A percentile compares a stretch with the other conserved stretches of the same genome.
Conservation (phyloP, 2,888 invertebrate genomes). For the Diaphora mendica region DNA sequence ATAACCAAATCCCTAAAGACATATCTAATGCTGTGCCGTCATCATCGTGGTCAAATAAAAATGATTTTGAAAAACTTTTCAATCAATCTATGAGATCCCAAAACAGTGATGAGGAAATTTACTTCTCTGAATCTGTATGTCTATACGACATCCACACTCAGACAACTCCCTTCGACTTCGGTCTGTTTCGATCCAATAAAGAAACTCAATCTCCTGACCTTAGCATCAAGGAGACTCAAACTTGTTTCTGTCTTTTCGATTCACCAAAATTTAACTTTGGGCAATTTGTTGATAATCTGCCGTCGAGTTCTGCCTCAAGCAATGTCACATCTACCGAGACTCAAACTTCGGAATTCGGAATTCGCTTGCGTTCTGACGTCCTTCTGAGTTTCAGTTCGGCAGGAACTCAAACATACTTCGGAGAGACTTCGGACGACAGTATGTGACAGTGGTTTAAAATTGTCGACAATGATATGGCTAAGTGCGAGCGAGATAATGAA, state of each 20-base stretch:
- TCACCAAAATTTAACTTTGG: slow-evolving; percentile 62
- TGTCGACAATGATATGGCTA: slow-evolving; percentile 1
- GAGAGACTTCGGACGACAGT: slow-evolving; percentile 52
- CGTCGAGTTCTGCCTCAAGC: slow-evolving; percentile 61
- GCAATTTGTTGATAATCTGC: slow-evolving; percentile 67
- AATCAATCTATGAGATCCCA: slow-evolving; percentile 66
- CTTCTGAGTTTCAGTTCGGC: slow-evolving; percentile 67
- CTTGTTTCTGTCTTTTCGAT: slow-evolving; percentile 71
- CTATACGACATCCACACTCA: slow-evolving; percentile 80
- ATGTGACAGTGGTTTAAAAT: slow-evolving; percentile 57
- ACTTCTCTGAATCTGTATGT: slow-evolving; percentile 72
- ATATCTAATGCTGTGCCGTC: slow-evolving; percentile 71
- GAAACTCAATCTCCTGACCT: slow-evolving; percentile 70
- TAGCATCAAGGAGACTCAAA: slow-evolving; percentile 79
- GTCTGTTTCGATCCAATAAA: slow-evolving; percentile 67
- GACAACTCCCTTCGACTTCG: slow-evolving; percentile 75
- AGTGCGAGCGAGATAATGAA: background rate
- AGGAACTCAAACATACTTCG: slow-evolving; percentile 75
- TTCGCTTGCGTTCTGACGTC: slow-evolving; percentile 60
- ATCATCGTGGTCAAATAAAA: slow-evolving; percentile 59
- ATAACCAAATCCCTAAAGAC: slow-evolving; percentile 70
- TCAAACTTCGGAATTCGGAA: slow-evolving; percentile 63
- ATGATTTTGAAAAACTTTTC: slow-evolving; percentile 64
- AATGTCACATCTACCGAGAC: slow-evolving; percentile 73
- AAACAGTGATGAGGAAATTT: slow-evolving; percentile 74